Evolutionary conservation across 2,888 invertebrate species (phyloP), one percentile per base, ranked within the genome.

Genomic region (Melanostoma scalare): DNA sequence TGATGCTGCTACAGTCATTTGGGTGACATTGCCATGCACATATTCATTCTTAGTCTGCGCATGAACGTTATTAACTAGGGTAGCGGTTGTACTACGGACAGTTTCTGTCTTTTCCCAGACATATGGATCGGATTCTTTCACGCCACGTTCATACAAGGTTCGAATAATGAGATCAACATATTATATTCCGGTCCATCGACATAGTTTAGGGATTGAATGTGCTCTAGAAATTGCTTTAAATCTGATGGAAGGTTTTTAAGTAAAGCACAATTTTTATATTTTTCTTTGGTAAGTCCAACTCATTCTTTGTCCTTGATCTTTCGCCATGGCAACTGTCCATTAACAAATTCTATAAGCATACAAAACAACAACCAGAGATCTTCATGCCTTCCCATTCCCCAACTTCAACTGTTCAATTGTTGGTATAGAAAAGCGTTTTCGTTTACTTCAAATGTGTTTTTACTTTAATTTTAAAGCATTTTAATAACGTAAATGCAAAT

Each of bases 351-450:
- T 6, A 99, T 98, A 76, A 99, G 93, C 99, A 99, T 99, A 92
- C 99, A 99, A 93, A 99, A 99, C n/a, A 99, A 92, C 0, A 99
- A 99, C 99, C 99, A 99, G 4, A 99, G 93, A 91, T 99, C 99
- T 91, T 99, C 99, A 90, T 99, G 99, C 2, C 99, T 94, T 2
- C 99, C 99, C 99, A 99, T 99, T 92, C 99, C 99, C 92, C 98
- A 94, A 92, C 99, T 99, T 89, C 98, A 97, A 92, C n/a, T n/a
- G n/a, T n/a, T n/a, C n/a, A n/a, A n/a, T n/a, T n/a, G n/a, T n/a
- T n/a, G n/a, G n/a, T n/a, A n/a, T n/a, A n/a, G n/a, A n/a, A n/a
- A n/a, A n/a, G n/a, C n/a, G n/a, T n/a, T n/a, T n/a, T n/a, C n/a
- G n/a, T n/a, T n/a, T n/a, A n/a, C n/a, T n/a, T n/a, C n/a, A n/a